Base-by-base conservation (phyloP, 1,140 invertebrate species). In the Heliconius congener region DNA sequence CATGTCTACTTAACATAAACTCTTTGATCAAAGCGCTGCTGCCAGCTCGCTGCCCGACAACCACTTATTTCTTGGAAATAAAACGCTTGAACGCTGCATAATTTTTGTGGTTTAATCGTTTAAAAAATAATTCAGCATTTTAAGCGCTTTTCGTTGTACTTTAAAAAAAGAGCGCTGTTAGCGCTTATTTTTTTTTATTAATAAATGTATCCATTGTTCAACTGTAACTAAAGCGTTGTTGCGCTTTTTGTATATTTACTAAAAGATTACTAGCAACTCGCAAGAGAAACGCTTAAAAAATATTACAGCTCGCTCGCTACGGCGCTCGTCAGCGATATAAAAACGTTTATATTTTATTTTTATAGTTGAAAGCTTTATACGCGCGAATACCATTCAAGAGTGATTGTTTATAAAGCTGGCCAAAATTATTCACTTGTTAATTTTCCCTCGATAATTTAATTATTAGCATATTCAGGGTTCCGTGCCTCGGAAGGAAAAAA, bases 31-130 rank as follows among this genome's bases (percentile, higher is more conserved):
- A 66, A 46, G 71, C 71, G 77, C 46, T 73, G 77, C 77, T 74
- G 77, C 77, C 77, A 78, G 37, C 74, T 78, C 72, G 77, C 77
- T 55, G 77, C 66, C 6, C 76, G 6, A 23, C 27, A 13, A 66
- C 60, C 27, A 30, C 60, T 66, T 66, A 66, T 9, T 66, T 66
- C n/a, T 66, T 3, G 16, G 23, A 30, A 66, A 16, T 27, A 27
- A 66, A 66, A 27, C 60, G 57, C 60, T 76, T 66, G 55, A 66
- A 27, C 30, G 71, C 39, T 50, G 19, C 30, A 55, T n/a, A 16
- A 4, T 23, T 27, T 66, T 27, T 30, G n/a, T 66, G 9, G 23
- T 66, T 66, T 5, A 66, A 66, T 16, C 1, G 23, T 27, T 27
- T 16, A 4, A 66, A 66, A 27, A n/a, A 5, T 1, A 13, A 74